Conservation (phyloP, 1,140 invertebrate genomes). For the Mylabris phalerata region DNA sequence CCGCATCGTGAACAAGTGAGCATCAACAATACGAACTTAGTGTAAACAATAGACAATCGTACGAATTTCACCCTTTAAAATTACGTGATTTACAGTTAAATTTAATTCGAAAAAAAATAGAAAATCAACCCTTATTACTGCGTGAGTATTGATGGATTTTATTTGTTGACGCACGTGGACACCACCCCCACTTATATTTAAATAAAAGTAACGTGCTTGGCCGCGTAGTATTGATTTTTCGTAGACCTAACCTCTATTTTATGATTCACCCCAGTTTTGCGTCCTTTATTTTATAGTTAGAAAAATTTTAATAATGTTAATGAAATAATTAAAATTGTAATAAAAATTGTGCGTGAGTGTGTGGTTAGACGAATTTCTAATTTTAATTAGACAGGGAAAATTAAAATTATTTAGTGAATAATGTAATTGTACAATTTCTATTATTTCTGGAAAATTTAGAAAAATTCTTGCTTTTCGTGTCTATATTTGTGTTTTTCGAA, state of each 20-base stretch:
- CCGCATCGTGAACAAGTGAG: constrained; percentile 10
- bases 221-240: constrained; percentile 22
- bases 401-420: no score
- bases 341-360: neutral
- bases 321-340: constrained; percentile 6
- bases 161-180: constrained; percentile 6
- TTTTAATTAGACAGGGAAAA: no score
- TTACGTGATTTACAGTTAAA: no score
- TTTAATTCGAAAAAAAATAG: neutral
- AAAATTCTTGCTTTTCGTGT: neutral
- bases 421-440: neutral
- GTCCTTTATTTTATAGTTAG: no score
- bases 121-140: neutral
- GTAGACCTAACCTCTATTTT: constrained; percentile 16
- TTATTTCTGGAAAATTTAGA: neutral
- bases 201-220: constrained; percentile 2
- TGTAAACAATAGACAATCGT: neutral
- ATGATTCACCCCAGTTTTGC: constrained; percentile 16
- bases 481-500: no score
- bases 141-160: neutral
- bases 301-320: neutral
- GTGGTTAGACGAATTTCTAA: neutral
- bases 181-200: neutral
- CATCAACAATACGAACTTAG: neutral
- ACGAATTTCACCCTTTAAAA: neutral